Conservation (phyloP, 1,140 invertebrate species). For the Paralvinella palmiformis region DNA sequence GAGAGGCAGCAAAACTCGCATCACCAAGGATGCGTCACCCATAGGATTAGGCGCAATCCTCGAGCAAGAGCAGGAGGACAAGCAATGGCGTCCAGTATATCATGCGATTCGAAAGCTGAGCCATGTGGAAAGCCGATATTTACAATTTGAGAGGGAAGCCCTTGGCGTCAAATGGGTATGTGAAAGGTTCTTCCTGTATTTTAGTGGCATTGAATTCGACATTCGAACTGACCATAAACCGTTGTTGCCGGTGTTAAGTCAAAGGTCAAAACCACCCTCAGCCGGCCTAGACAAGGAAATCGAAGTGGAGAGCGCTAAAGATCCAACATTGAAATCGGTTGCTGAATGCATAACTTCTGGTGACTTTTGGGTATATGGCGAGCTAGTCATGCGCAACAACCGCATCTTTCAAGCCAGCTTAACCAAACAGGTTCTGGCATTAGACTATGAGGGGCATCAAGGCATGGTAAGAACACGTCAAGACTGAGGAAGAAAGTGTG, state of each 20-base stretch:
- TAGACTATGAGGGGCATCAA: background rate
- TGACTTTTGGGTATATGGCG: background rate
- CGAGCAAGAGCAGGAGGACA: background rate
- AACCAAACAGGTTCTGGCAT: background rate
- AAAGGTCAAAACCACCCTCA: too few relatives aligned
- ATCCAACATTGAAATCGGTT: background rate
- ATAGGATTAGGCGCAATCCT: background rate
- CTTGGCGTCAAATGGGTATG: constrained; percentile 4
- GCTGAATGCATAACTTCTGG: background rate
- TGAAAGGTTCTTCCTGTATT: background rate
- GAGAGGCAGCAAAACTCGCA: too few relatives aligned
- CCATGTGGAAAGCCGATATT: background rate
- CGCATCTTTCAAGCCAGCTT: background rate
- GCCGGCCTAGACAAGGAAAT: background rate
- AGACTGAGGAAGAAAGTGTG: constrained; percentile 21
- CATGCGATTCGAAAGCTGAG: background rate
- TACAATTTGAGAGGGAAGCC: background rate
- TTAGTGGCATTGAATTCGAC: background rate
- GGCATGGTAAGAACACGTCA: constrained; percentile 1
- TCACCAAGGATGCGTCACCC: too few relatives aligned
- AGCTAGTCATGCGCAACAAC: background rate
- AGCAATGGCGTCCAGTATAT: background rate
- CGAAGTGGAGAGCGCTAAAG: background rate
- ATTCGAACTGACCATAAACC: background rate
- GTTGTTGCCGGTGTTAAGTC: too few relatives aligned